These are phyloP conservation scores for Blastomussa wellsi DNA, from an alignment of 92 coral and sea anemone genomes.

Conservation along the genomic window DNA sequence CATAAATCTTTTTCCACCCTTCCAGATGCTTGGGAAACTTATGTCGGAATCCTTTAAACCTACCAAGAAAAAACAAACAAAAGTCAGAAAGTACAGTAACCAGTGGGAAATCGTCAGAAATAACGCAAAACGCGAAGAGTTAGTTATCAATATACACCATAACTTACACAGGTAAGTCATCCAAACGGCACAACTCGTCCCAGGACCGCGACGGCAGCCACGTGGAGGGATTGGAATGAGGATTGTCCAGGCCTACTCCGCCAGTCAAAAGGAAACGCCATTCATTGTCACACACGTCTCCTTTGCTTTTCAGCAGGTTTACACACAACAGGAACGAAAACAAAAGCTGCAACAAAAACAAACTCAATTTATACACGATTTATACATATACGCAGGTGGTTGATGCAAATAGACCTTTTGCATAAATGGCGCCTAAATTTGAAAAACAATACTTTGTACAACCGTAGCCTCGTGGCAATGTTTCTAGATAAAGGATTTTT, in stretches of 20 bases:
- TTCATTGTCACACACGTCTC: slow-evolving; percentile 90
- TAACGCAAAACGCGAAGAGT: not conserved
- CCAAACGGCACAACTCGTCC: slow-evolving; percentile 96
- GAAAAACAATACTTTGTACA: no score
- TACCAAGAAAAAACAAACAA: not conserved
- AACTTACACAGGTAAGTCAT: slow-evolving; percentile 82
- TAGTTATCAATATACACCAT: not conserved
- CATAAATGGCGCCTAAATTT: no score
- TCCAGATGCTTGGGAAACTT: slow-evolving; percentile 89
- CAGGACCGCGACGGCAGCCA: slow-evolving; percentile 96
- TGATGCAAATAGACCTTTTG: no score
- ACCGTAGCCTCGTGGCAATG: no score
- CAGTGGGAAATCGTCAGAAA: not conserved
- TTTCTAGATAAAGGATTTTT: no score
- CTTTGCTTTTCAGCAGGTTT: slow-evolving; percentile 88
- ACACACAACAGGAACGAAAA: slow-evolving; percentile 93
- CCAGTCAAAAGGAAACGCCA: slow-evolving; percentile 96
- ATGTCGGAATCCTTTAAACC: slow-evolving; percentile 92
- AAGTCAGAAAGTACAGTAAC: not conserved
- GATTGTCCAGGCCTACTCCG: slow-evolving; percentile 98
- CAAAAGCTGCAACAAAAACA: slow-evolving; percentile 67
- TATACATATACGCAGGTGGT: not conserved
- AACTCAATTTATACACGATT: not conserved
- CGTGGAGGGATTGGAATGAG: slow-evolving; percentile 88
- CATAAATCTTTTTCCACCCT: slow-evolving; percentile 97